phyloP scores from a whole-genome alignment of 2,113 vertebrate genomes.

The Morone chrysops region DNA sequence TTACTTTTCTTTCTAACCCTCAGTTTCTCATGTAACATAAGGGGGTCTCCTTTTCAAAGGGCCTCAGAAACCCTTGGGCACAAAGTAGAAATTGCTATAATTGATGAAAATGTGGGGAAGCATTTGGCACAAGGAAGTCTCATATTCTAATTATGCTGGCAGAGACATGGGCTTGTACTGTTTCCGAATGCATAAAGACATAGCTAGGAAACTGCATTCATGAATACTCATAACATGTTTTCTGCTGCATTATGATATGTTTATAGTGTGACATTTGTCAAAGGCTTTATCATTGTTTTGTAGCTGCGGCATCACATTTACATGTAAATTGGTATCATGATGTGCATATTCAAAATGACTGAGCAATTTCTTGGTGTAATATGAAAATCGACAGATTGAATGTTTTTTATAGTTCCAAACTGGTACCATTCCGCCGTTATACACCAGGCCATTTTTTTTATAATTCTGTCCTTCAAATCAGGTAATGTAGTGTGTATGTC shows the following conservation, averaged over 20 bases:
- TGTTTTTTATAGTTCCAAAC: background rate
- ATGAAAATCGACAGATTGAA: conserved; percentile 12
- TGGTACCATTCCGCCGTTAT: background rate
- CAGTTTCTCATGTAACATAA: conserved; percentile 46
- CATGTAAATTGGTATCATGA: conserved; percentile 58
- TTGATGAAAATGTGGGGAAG: conserved; percentile 48
- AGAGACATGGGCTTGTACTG: conserved; percentile 26
- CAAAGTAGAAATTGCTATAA: conserved; percentile 60
- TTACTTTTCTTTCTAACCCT: conserved; percentile 15
- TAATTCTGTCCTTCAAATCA: background rate
- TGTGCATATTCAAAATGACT: conserved; percentile 54
- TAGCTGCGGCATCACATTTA: conserved; percentile 48
- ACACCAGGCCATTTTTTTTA: conserved; percentile 15
- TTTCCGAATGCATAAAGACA: conserved; percentile 44
- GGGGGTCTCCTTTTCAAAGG: conserved; percentile 58
- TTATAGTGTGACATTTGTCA: conserved; percentile 52
- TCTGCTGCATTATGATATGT: conserved; percentile 36
- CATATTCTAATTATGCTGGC: conserved; percentile 53
- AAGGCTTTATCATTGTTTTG: conserved; percentile 52
- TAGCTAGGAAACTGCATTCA: conserved; percentile 22
- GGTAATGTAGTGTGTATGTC: background rate
- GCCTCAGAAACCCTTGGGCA: conserved; percentile 55
- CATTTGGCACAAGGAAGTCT: conserved; percentile 56
- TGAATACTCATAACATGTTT: conserved; percentile 48
- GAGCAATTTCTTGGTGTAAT: conserved; percentile 26